Conservation (phyloP, 2,797 vertebrate genomes). For the Molossus alvarezi region DNA sequence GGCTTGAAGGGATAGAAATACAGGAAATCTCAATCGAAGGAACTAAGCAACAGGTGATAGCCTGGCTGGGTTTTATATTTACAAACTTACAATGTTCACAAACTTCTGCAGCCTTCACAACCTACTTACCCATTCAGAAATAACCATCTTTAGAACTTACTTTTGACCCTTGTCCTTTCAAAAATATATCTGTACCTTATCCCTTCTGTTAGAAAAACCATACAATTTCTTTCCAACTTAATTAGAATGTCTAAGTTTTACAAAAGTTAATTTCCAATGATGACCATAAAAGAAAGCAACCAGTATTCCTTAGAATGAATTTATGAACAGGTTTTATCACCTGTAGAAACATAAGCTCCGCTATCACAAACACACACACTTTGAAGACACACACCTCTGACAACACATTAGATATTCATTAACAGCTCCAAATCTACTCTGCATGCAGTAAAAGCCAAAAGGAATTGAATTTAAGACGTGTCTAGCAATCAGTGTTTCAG, state of each 20-base stretch:
- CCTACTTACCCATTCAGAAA: too few species aligned
- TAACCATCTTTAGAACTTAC: too few species aligned
- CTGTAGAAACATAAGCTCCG: not conserved
- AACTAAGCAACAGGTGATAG: too few species aligned
- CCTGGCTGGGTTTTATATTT: too few species aligned
- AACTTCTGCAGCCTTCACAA: too few species aligned
- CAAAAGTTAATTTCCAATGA: not conserved
- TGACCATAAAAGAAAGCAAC: not conserved
- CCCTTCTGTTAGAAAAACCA: not conserved
- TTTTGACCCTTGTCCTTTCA: not conserved
- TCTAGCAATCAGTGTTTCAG: too few species aligned
- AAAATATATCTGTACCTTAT: not conserved
- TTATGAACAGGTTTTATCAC: not conserved
- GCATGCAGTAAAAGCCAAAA: not conserved
- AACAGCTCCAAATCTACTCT: not conserved
- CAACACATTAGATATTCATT: not conserved
- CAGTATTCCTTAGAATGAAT: not conserved
- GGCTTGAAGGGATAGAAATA: too few species aligned
- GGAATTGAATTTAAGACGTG: not conserved
- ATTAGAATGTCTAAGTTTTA: not conserved
- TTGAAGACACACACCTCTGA: not conserved
- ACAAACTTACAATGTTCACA: too few species aligned
- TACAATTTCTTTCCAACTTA: not conserved
- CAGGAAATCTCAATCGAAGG: too few species aligned
- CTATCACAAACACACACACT: not conserved